These are phyloP conservation scores for Therioaphis trifolii DNA, from an alignment of 2,888 invertebrate genomes.

Conservation along the genomic window DNA sequence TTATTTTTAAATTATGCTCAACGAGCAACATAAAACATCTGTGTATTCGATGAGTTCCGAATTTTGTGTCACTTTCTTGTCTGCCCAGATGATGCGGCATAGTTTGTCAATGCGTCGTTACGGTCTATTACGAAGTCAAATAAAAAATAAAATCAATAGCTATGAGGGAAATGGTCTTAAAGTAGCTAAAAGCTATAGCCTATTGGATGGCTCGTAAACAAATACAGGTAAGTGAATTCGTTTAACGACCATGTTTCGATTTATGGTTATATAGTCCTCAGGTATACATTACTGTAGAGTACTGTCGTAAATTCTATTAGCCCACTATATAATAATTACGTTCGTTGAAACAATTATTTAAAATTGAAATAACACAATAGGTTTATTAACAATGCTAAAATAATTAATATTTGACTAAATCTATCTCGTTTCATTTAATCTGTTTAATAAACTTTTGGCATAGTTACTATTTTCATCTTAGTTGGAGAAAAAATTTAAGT, in stretches of 20 bases:
- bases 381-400: too few relatives aligned
- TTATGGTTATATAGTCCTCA: slow-evolving; percentile 5
- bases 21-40: not conserved
- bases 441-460: not conserved
- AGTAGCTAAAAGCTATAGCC: too few relatives aligned
- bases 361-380: not conserved
- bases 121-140: not conserved
- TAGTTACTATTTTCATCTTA: not conserved
- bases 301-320: slow-evolving; percentile 4
- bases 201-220: slow-evolving; percentile 4
- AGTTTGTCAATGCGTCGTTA: not conserved
- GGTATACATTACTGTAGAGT: not conserved
- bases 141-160: slow-evolving; percentile 34
- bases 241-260: slow-evolving; percentile 25
- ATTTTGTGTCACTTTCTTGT: not conserved
- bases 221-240: slow-evolving; percentile 34
- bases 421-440: not conserved
- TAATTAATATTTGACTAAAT: not conserved
- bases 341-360: not conserved
- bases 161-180: not conserved
- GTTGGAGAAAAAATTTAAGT: not conserved
- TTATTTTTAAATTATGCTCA: too few relatives aligned
- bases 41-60: too few relatives aligned
- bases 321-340: not conserved
- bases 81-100: too few relatives aligned